Evolutionary conservation across 2,888 invertebrate genomes (phyloP).

Genomic region (Augochlorella aurata): DNA sequence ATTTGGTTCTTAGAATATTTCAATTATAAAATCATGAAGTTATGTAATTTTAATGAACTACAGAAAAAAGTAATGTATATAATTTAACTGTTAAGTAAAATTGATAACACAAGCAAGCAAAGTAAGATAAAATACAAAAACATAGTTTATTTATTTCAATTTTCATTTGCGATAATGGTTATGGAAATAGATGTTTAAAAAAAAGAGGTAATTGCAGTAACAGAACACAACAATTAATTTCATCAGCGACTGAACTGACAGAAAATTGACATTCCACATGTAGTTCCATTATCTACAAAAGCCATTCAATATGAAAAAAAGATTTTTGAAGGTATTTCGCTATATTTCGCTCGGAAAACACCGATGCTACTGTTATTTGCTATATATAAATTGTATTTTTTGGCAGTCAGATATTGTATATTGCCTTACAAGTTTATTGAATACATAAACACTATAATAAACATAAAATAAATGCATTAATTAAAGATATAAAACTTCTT

Average conservation of each 20-base stretch:
- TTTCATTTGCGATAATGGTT: conserved; percentile 34
- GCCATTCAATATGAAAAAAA: conserved; percentile 21
- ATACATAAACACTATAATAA: conserved; percentile 47
- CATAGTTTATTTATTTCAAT: conserved; percentile 44
- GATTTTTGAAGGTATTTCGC: conserved; percentile 21
- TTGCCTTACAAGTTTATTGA: conserved; percentile 40
- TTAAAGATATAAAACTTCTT: not conserved
- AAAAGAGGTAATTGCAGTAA: conserved; percentile 27
- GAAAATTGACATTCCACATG: conserved; percentile 49
- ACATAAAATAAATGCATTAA: conserved; percentile 33
- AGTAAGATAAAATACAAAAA: conserved; percentile 32
- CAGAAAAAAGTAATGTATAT: conserved; percentile 58
- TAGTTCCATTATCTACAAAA: conserved; percentile 15
- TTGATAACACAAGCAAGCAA: conserved; percentile 43
- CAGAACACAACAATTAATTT: not conserved
- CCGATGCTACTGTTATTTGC: conserved; percentile 9
- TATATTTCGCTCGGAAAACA: conserved; percentile 17
- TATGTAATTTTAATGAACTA: conserved; percentile 36
- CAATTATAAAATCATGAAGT: conserved; percentile 33
- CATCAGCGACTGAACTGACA: conserved; percentile 1
- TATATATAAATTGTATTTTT: conserved; percentile 33
- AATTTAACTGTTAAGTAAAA: conserved; percentile 50
- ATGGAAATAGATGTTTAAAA: conserved; percentile 27
- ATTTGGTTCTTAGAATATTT: conserved; percentile 42
- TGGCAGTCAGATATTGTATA: conserved; percentile 42